Conservation (phyloP, 2,797 vertebrate genomes). For the Perodicticus potto region DNA sequence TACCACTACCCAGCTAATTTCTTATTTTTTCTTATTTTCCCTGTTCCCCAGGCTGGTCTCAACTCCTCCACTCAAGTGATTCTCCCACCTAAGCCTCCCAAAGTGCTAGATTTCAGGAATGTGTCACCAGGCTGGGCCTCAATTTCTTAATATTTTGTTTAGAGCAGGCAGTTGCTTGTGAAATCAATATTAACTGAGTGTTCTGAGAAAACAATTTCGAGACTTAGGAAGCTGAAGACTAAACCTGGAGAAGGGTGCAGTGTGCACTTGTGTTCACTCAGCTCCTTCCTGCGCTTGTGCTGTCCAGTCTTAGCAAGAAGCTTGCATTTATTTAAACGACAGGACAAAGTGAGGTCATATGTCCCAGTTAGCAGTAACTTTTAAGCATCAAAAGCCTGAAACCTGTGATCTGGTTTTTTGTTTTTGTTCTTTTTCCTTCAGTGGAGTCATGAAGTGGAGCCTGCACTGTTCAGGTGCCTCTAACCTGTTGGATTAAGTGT, state of each 20-base stretch:
- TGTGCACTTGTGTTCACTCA: neutral
- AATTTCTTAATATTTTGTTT: conserved; percentile 2
- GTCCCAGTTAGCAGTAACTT: neutral
- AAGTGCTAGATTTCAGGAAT: too few species aligned
- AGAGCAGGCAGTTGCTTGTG: neutral
- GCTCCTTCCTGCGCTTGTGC: neutral
- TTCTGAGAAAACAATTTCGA: neutral
- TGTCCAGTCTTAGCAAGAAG: neutral
- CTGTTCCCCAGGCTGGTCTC: too few species aligned
- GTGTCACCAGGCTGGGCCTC: too few species aligned
- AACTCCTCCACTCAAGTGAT: too few species aligned
- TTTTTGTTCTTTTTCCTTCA: neutral
- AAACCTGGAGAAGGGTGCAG: neutral
- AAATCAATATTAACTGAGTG: neutral
- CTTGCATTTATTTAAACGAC: neutral
- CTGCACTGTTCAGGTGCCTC: neutral
- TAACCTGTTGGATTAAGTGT: neutral
- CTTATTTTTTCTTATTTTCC: too few species aligned
- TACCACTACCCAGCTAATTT: too few species aligned
- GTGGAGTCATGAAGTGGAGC: neutral
- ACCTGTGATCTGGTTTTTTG: neutral
- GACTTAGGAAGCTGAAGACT: neutral
- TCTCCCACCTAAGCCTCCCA: too few species aligned
- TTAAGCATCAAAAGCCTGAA: neutral
- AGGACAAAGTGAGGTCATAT: neutral